Conservation (phyloP, 2,888 invertebrate genomes). For the Lasioglossum marginatum region DNA sequence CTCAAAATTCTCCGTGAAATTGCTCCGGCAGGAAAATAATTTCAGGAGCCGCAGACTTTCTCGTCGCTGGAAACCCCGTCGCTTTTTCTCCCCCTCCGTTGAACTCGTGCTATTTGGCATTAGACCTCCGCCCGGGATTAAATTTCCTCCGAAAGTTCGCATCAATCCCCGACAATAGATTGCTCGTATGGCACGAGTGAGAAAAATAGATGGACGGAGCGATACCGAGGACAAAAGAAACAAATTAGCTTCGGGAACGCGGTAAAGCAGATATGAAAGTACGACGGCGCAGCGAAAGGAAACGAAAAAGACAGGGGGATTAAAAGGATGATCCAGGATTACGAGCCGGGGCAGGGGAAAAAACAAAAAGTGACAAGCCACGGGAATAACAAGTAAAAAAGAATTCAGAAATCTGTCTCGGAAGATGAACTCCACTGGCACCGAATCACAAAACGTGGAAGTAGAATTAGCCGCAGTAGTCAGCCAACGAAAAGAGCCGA, state of each 20-base stretch:
- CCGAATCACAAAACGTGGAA: background rate
- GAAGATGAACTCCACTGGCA: background rate
- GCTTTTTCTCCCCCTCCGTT: background rate
- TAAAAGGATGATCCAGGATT: background rate
- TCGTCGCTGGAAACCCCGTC: background rate
- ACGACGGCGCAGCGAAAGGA: background rate
- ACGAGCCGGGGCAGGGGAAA: background rate
- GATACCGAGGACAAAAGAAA: background rate
- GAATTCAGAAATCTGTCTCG: background rate
- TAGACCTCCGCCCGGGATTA: slow-evolving; percentile 1
- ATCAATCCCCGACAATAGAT: slow-evolving; percentile 36
- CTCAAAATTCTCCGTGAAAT: slow-evolving; percentile 1
- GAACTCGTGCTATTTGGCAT: background rate
- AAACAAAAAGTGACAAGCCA: background rate
- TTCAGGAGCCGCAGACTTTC: slow-evolving; percentile 7
- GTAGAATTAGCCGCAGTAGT: background rate
- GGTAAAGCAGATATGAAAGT: slow-evolving; percentile 5
- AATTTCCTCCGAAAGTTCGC: slow-evolving; percentile 51
- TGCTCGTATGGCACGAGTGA: background rate
- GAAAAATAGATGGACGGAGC: background rate
- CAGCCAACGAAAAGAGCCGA: background rate
- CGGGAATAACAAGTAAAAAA: slow-evolving; percentile 1
- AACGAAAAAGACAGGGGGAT: background rate
- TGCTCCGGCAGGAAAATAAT: slow-evolving; percentile 49
- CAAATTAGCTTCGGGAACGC: background rate